Evolutionary conservation across 2,113 vertebrate species (phyloP).

Genomic region (Morone chrysops): DNA sequence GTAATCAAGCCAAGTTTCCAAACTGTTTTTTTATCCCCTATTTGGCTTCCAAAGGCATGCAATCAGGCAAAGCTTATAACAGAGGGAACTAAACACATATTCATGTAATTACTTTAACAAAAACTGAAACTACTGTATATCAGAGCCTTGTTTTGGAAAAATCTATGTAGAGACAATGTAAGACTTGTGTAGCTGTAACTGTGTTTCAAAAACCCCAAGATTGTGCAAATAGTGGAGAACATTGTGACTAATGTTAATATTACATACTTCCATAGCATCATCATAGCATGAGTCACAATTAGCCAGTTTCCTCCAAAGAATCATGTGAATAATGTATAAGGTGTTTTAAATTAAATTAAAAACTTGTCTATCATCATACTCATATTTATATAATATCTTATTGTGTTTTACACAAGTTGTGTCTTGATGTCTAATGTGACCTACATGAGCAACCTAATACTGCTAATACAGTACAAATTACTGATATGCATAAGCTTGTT

Average conservation of each 20-base stretch:
- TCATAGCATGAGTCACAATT: neutral
- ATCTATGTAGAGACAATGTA: neutral
- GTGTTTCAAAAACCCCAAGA: neutral
- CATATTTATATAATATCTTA: neutral
- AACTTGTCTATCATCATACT: neutral
- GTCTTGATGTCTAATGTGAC: neutral
- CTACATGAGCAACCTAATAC: neutral
- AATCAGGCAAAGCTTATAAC: constrained; percentile 18
- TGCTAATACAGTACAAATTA: neutral
- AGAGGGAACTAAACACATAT: constrained; percentile 18
- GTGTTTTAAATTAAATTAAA: neutral
- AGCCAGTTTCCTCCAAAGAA: neutral
- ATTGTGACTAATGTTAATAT: constrained; percentile 3
- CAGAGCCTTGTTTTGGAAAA: neutral
- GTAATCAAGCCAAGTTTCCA: constrained; percentile 67
- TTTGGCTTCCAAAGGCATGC: constrained; percentile 39
- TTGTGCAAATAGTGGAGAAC: neutral
- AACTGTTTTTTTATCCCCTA: constrained; percentile 32
- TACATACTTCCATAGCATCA: neutral
- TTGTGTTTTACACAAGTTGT: neutral
- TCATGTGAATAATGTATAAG: constrained; percentile 7
- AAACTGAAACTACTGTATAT: constrained; percentile 11
- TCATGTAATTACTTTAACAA: constrained; percentile 31
- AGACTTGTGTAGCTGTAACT: neutral
- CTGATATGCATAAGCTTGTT: neutral